phyloP scores from a whole-genome alignment of 2,888 invertebrate species.

The Noctua janthina region DNA sequence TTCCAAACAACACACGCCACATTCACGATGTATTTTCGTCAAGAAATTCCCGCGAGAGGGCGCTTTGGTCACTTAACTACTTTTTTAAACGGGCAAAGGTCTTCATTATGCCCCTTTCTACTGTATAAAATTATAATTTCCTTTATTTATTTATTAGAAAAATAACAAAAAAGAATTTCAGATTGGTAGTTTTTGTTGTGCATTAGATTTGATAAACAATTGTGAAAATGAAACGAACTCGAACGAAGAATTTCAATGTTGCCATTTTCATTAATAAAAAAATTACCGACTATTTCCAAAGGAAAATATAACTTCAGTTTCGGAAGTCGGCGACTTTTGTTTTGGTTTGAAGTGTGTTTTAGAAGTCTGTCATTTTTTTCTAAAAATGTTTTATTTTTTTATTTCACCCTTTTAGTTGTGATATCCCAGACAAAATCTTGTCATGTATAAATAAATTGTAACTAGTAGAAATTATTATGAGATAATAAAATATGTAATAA shows the following conservation, averaged over 20 bases:
- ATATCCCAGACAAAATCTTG: no score
- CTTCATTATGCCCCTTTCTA: neutral
- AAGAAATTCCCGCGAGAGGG: conserved; percentile 85
- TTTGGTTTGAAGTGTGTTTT: no score
- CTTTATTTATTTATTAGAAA: neutral
- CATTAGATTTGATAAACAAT: neutral
- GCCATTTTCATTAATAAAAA: conserved; percentile 6
- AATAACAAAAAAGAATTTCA: neutral
- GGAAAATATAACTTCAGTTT: neutral
- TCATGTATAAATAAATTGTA: no score
- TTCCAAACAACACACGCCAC: conserved; percentile 91
- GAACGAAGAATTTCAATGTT: conserved; percentile 16
- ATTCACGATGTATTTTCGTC: conserved; percentile 88
- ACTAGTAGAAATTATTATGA: no score
- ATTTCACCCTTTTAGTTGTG: no score
- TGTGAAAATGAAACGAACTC: neutral
- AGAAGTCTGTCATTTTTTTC: no score
- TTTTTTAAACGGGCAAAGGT: conserved; percentile 55
- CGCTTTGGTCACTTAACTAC: conserved; percentile 63
- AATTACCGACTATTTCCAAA: neutral
- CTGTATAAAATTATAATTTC: neutral
- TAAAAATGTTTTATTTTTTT: no score
- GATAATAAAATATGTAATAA: no score
- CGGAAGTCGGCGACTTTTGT: no score
- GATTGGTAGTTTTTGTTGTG: neutral